A percentile compares a stretch with the other conserved stretches of the same genome.
Conservation (phyloP, 2,888 invertebrate species). For the Dorcus parallelipipedus region DNA sequence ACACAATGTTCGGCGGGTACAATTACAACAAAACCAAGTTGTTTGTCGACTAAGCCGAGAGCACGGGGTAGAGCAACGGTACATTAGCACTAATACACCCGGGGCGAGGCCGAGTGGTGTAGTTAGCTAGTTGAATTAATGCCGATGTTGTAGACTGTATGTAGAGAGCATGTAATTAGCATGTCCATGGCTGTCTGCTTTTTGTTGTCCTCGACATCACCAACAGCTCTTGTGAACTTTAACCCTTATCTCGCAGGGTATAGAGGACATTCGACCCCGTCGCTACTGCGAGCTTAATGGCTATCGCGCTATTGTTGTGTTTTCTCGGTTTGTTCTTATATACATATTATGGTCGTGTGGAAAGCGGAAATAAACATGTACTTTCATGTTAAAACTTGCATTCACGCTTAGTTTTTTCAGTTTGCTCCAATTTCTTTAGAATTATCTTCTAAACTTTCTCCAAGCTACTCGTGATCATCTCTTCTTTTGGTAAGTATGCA, state of each 20-base stretch:
- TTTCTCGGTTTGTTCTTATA: constrained; percentile 16
- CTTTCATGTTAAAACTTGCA: not conserved
- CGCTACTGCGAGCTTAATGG: constrained; percentile 13
- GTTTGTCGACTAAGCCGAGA: constrained; percentile 46
- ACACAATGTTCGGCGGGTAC: constrained; percentile 45
- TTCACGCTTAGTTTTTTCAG: no score
- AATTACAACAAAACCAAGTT: constrained; percentile 49
- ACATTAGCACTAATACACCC: constrained; percentile 44
- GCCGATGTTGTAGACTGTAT: constrained; percentile 49
- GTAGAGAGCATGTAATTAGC: constrained; percentile 51
- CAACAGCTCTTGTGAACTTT: constrained; percentile 37
- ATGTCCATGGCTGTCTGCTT: constrained; percentile 50
- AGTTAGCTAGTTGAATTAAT: constrained; percentile 49
- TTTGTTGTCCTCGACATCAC: constrained; percentile 43
- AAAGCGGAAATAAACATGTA: not conserved
- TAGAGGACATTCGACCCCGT: constrained; percentile 18
- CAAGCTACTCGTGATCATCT: no score
- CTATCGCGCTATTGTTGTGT: constrained; percentile 18
- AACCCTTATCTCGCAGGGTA: constrained; percentile 40
- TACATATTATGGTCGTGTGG: not conserved
- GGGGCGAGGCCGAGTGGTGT: constrained; percentile 42
- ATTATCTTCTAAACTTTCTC: no score
- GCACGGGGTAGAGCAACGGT: constrained; percentile 40
- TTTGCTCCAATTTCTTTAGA: no score
- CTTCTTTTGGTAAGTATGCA: no score